Evolutionary conservation across 1,140 invertebrate genomes (phyloP).

Genomic region (Eulimnadia texana): DNA sequence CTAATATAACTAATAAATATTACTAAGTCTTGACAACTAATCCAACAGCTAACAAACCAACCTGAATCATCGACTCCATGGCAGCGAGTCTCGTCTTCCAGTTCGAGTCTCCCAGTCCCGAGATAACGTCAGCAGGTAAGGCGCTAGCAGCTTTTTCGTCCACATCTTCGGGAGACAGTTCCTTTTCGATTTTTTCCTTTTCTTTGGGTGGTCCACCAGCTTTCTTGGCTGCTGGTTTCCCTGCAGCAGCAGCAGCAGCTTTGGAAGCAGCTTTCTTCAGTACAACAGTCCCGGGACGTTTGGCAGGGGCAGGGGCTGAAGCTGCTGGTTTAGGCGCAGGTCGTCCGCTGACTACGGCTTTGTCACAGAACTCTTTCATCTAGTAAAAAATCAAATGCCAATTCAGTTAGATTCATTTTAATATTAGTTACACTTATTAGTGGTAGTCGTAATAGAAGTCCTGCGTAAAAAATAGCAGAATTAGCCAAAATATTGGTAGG

Average conservation of each 20-base stretch:
- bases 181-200: conserved; percentile 30
- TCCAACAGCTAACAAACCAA: too few relatives aligned
- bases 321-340: conserved; percentile 34
- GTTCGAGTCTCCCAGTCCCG: conserved; percentile 55
- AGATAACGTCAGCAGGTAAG: conserved; percentile 42
- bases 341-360: conserved; percentile 57
- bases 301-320: conserved; percentile 39
- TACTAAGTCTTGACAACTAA: too few relatives aligned
- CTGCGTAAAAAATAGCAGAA: background rate
- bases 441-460: background rate
- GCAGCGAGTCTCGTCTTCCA: conserved; percentile 74
- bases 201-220: conserved; percentile 16
- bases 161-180: conserved; percentile 49
- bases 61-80: conserved; percentile 52
- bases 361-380: conserved; percentile 87
- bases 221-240: conserved; percentile 23
- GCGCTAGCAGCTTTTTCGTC: conserved; percentile 48
- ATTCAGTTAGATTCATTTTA: conserved; percentile 4
- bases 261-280: conserved; percentile 21
- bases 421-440: too few relatives aligned
- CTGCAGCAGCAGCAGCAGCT: conserved; percentile 4
- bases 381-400: conserved; percentile 23
- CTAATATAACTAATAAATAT: too few relatives aligned
- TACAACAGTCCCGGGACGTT: conserved; percentile 19
- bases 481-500: too few relatives aligned